A percentile compares a stretch with the other conserved stretches of the same genome.
phyloP scores from a whole-genome alignment of 2,888 invertebrate species.

The Steinernema scapterisci region DNA sequence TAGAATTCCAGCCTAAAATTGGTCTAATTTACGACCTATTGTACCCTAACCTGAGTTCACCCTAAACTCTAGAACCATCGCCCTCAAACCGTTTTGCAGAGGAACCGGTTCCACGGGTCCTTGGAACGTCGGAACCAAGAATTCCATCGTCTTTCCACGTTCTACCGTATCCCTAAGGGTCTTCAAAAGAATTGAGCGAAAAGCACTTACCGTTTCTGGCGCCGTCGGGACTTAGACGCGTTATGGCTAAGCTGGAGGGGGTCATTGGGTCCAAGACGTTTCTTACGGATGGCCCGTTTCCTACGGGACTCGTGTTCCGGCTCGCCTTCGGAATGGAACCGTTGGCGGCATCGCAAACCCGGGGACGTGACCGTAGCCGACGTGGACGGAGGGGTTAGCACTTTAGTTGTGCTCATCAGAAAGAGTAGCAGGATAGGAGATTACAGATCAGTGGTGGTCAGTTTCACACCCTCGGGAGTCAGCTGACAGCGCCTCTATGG shows the following conservation, averaged over 20 bases:
- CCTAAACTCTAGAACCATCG: too few relatives aligned
- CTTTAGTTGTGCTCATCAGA: slow-evolving; percentile 16
- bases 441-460: not conserved
- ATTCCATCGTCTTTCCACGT: not conserved
- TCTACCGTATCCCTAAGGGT: slow-evolving; percentile 29
- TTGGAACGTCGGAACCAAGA: not conserved
- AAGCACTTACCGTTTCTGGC: slow-evolving; percentile 5
- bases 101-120: slow-evolving; percentile 3
- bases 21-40: too few relatives aligned
- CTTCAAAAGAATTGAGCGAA: not conserved
- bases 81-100: too few relatives aligned
- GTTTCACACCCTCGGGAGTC: not conserved
- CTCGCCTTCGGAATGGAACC: slow-evolving; percentile 17
- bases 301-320: not conserved
- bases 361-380: not conserved
- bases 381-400: slow-evolving; percentile 17
- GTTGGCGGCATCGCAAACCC: not conserved
- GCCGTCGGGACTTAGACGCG: not conserved
- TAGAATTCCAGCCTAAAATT: too few relatives aligned
- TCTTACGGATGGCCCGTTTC: not conserved
- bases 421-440: not conserved
- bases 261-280: not conserved
- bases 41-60: too few relatives aligned
- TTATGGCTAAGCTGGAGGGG: not conserved
- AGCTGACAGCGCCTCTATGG: not conserved